A percentile compares a stretch with the other conserved stretches of the same genome.
Evolutionary conservation across 2,888 invertebrate genomes (phyloP).

Genomic region (Aspidapion aeneum): DNA sequence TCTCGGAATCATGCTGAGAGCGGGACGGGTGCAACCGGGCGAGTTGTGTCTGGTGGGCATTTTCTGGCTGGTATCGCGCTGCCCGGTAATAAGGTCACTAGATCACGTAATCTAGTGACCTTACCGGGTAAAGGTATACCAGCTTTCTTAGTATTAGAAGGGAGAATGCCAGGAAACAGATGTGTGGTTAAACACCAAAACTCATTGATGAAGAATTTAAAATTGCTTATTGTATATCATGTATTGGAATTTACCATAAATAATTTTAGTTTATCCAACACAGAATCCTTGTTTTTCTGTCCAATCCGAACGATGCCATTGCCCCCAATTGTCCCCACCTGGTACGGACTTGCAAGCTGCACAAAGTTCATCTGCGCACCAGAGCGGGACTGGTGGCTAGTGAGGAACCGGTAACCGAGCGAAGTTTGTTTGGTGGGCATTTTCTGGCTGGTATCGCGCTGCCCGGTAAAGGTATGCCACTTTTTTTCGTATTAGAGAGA

Average conservation of each 20-base stretch:
- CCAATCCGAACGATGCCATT: slow-evolving; percentile 41
- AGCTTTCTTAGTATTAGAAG: slow-evolving; percentile 57
- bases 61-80: slow-evolving; percentile 72
- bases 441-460: slow-evolving; percentile 72
- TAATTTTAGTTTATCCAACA: slow-evolving; percentile 89
- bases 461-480: slow-evolving; percentile 76
- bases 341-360: slow-evolving; percentile 40
- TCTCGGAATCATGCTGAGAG: slow-evolving; percentile 47
- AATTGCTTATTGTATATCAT: too few species aligned
- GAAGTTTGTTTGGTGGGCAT: slow-evolving; percentile 75
- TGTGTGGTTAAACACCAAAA: too few species aligned
- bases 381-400: slow-evolving; percentile 57
- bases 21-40: slow-evolving; percentile 69
- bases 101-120: too few species aligned
- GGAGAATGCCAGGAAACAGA: too few species aligned
- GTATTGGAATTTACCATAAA: slow-evolving; percentile 71
- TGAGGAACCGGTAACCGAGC: slow-evolving; percentile 65
- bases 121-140: slow-evolving; percentile 76
- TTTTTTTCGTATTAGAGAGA: slow-evolving; percentile 55
- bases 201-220: too few species aligned
- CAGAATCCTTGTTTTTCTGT: slow-evolving; percentile 67
- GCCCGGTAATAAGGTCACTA: too few species aligned
- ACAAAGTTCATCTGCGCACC: slow-evolving; percentile 44
- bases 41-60: slow-evolving; percentile 75
- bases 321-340: slow-evolving; percentile 30